Evolutionary conservation across 2,888 invertebrate species (phyloP), one percentile per base, ranked within the genome.

Genomic region (Clivina fossor): DNA sequence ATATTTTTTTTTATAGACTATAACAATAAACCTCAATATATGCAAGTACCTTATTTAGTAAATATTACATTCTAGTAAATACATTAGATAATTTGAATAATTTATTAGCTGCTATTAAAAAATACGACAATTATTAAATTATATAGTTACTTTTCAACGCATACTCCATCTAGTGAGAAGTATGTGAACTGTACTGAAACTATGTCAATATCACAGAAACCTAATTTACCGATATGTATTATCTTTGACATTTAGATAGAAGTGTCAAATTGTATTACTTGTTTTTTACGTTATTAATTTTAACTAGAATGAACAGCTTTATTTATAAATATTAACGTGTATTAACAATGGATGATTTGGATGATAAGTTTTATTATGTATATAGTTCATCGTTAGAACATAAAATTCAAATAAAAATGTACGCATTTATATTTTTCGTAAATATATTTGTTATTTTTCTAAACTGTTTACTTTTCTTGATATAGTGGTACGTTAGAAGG

Each of bases 401-500:
- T 62, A 86, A 87, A 73, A 81, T 96, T 30, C 88, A 92, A 77
- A 88, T 96, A 62, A 95, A 96, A 82, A 88, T 96, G 92, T 93
- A 79, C 83, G 86, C 79, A 62, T 58, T 58, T 30, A 35, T 47
- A 59, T 40, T 40, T 44, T 38, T 22, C 48, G 43, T 41, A 41
- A 50, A 49, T 60, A 48, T 61, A 19, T 9, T 41, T 58, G 59
- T 55, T 58, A 32, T 56, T 58, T 61, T 60, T 15, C 43, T 4
- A 49, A 50, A 22, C 35, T 59, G 33, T 22, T 53, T 33, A 41
- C 50, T 59, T 41, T 60, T 60, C 64, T 58, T 69, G 74, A 38
- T n/a, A n/a, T 68, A 95, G 95, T 66, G 95, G 96, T 4, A 93
- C 94, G 1, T 76, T 98, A 58, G 96, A 97, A 78, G 97, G 97